Conservation (phyloP, 2,888 invertebrate genomes). For the Habroteleia sp. region DNA sequence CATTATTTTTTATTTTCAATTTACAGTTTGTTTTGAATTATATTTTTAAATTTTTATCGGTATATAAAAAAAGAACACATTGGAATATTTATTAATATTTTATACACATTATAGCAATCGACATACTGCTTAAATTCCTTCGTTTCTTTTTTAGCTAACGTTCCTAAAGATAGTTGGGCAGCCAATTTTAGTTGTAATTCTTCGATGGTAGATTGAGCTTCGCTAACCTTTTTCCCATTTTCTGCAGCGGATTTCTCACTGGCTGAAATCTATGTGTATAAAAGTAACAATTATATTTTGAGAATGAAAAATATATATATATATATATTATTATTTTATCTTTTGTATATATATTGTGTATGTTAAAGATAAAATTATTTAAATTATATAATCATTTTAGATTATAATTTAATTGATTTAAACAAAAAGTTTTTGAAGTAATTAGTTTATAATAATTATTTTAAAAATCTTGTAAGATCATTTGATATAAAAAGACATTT, state of each 20-base stretch:
- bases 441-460: too few species aligned
- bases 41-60: too few species aligned
- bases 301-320: background rate
- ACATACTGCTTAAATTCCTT: conserved; percentile 26
- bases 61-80: too few species aligned
- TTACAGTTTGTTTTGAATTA: background rate
- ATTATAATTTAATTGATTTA: too few species aligned
- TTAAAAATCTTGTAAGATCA: too few species aligned
- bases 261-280: conserved; percentile 12
- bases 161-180: conserved; percentile 32
- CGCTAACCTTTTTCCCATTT: conserved; percentile 12
- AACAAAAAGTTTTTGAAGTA: too few species aligned
- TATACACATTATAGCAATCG: background rate
- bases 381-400: too few species aligned
- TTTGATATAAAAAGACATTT: too few species aligned
- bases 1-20: conserved; percentile 23
- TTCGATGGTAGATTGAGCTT: conserved; percentile 14
- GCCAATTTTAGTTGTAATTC: conserved; percentile 44
- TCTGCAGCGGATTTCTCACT: conserved; percentile 28
- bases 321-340: too few species aligned
- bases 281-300: background rate
- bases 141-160: conserved; percentile 32
- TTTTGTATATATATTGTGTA: too few species aligned
- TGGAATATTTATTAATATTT: too few species aligned
- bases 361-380: too few species aligned